Base-by-base conservation (phyloP, 1,140 invertebrate species). In the Cardiocondyla obscurior region DNA sequence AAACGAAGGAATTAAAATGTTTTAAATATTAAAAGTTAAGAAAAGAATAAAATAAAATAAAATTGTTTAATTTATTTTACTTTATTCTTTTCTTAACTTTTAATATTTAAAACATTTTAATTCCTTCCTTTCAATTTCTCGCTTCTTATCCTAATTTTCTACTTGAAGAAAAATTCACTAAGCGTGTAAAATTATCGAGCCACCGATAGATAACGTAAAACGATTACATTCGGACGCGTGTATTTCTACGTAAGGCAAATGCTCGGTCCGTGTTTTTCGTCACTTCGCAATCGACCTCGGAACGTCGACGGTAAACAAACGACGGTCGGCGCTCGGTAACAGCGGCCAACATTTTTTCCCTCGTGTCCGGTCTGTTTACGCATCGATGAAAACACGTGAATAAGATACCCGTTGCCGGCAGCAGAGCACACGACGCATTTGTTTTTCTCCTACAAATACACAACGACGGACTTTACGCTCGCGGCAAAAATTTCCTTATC, bases 251-350 rank as follows among this genome's bases (percentile, higher is more conserved):
- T 77, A 77, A n/a, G n/a, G 49, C 16, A 77, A 77, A 65, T 62
- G 74, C 33, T 33, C 10, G 30, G 67, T 67, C 44, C 33, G 53
- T 39, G 30, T 65, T 10, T 16, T 53, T 67, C 22, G 14, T 33
- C 42, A 22, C 53, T 62, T 51, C 25, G 36, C 25, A 33, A 36
- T 69, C 16, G 49, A 77, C 33, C 62, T 60, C 36, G 22, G n/a
- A n/a, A n/a, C 46, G n/a, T n/a, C 28, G 39, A 69, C 22, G 12
- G 19, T n/a, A 83, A 28, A 64, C 42, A 84, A 85, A 85, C 33
- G 67, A 65, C 25, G 0, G 22, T 39, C 39, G 49, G 39, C 6
- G 28, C 10, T 46, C 33, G 39, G 16, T n/a, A 25, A 46, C 30
- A 36, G 19, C 16, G 82, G 28, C 53, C 55, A 16, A 28, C 42